Evolutionary conservation across 1,140 invertebrate genomes (phyloP).

Genomic region (Campoletis sonorensis): DNA sequence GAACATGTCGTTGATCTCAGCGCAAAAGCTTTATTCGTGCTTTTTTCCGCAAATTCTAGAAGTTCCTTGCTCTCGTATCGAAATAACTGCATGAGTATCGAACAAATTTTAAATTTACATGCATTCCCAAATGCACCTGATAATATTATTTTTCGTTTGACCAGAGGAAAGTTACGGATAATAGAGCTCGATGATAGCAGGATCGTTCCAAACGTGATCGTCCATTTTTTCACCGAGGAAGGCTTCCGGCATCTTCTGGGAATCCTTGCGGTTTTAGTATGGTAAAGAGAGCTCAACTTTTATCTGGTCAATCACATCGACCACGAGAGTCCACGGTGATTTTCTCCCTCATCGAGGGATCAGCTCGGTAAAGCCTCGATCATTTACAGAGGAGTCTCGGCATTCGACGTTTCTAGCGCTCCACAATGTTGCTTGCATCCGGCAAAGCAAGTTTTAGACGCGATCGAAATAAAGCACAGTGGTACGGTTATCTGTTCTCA

Average conservation of each 20-base stretch:
- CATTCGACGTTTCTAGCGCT: not conserved
- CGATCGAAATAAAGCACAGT: too few species aligned
- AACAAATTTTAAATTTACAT: not conserved
- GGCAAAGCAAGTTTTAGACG: not conserved
- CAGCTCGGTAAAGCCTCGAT: not conserved
- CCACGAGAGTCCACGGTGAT: not conserved
- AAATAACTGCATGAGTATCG: not conserved
- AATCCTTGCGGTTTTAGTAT: not conserved
- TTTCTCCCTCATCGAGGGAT: conserved; percentile 1
- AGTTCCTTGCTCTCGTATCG: not conserved
- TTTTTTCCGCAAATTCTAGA: not conserved
- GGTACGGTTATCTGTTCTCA: too few species aligned
- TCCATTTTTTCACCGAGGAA: not conserved
- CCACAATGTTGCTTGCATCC: not conserved
- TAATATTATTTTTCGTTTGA: not conserved
- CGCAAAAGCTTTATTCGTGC: not conserved
- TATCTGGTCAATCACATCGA: not conserved
- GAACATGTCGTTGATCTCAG: not conserved
- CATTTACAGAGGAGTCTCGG: not conserved
- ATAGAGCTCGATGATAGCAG: not conserved
- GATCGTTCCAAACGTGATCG: not conserved
- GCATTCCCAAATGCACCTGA: not conserved
- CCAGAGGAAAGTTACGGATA: not conserved
- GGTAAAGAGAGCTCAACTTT: not conserved
- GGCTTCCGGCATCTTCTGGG: not conserved